Evolutionary conservation across 1,140 invertebrate genomes (phyloP).

Genomic region (Ostrea denselamellosa): DNA sequence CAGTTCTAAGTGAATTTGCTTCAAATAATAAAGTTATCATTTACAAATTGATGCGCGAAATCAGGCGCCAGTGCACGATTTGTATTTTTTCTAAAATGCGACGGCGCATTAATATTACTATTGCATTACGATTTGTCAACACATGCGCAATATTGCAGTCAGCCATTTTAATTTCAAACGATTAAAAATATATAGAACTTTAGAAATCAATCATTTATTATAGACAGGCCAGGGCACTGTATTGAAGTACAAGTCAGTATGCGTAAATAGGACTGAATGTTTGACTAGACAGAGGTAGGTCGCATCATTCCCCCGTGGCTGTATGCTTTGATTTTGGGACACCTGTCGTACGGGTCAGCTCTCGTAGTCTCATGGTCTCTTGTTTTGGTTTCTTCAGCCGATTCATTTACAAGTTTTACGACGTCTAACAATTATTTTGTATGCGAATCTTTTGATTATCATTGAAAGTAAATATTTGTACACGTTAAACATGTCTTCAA

Average conservation of each 20-base stretch:
- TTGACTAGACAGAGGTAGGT: not conserved
- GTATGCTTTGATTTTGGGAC: not conserved
- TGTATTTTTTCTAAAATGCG: not conserved
- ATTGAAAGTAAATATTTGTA: not conserved
- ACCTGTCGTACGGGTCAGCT: constrained; percentile 13
- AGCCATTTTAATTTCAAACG: constrained; percentile 35
- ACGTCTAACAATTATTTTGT: not conserved
- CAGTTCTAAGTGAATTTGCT: too few relatives aligned
- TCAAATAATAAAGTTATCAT: too few relatives aligned
- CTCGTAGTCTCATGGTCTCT: not conserved
- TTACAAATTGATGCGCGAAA: not conserved
- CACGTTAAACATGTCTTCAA: not conserved
- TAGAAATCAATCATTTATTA: constrained; percentile 7
- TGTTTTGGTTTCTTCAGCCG: constrained; percentile 25
- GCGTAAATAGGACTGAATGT: constrained; percentile 1
- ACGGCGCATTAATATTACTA: not conserved
- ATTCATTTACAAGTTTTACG: not conserved
- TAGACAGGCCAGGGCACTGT: not conserved
- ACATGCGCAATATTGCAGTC: constrained; percentile 39
- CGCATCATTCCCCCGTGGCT: not conserved
- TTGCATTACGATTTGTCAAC: constrained; percentile 27
- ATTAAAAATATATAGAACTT: constrained; percentile 19
- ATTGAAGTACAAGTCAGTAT: not conserved
- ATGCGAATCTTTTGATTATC: not conserved
- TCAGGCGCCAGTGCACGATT: not conserved